Evolutionary conservation across 2,797 vertebrate species (phyloP).

Genomic region (Numenius phaeopus): DNA sequence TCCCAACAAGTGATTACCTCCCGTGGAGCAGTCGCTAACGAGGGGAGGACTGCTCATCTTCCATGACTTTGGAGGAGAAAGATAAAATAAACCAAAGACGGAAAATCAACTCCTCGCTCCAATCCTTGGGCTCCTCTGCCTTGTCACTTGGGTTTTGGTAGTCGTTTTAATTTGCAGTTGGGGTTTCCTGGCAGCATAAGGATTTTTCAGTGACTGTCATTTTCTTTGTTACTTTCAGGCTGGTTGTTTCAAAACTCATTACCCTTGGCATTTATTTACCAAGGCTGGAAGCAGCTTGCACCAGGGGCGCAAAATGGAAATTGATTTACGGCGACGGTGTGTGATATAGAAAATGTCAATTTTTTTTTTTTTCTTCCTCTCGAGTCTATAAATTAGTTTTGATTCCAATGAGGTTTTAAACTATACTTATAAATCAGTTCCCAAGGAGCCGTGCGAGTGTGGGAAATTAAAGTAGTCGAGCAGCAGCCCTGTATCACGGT

Average conservation of each 20-base stretch:
- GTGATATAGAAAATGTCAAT: constrained; percentile 53
- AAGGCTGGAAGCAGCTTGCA: constrained; percentile 33
- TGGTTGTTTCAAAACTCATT: constrained; percentile 65
- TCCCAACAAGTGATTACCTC: neutral
- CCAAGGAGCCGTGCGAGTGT: neutral
- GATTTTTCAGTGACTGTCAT: constrained; percentile 24
- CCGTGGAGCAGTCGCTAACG: fast-evolving
- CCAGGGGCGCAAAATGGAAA: neutral
- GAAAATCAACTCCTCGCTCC: neutral
- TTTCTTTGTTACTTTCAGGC: constrained; percentile 58
- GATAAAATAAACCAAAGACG: neutral
- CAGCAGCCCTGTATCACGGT: neutral
- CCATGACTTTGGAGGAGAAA: neutral
- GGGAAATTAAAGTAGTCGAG: neutral
- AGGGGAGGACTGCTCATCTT: neutral
- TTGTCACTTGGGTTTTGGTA: neutral
- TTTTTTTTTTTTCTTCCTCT: neutral
- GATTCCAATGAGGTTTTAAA: constrained; percentile 3
- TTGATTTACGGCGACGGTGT: constrained; percentile 48
- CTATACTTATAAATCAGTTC: constrained; percentile 5
- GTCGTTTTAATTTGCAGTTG: constrained; percentile 40
- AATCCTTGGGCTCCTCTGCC: neutral
- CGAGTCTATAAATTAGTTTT: constrained; percentile 52
- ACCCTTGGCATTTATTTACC: constrained; percentile 69
- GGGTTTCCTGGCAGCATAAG: constrained; percentile 21